Percentiles rank a stretch among this genome's conserved stretches.
Conservation (phyloP, 2,888 invertebrate genomes). For the Pheosia tremula region DNA sequence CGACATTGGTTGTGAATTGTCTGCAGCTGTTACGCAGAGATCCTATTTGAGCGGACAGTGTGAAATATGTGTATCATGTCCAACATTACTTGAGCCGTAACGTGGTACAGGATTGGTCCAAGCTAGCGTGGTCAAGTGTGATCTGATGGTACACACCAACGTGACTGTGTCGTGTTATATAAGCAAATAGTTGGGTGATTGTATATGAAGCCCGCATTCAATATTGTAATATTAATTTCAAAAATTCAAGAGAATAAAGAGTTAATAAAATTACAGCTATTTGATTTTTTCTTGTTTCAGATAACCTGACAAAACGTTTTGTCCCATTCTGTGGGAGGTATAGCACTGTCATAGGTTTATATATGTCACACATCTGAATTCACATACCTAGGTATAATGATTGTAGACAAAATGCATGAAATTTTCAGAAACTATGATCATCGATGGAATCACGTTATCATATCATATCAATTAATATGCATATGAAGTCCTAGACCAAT, state of each 20-base stretch:
- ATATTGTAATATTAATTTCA: conserved; percentile 85
- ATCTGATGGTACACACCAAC: conserved; percentile 58
- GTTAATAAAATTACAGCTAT: conserved; percentile 74
- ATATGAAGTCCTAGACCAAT: no score
- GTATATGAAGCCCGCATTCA: conserved; percentile 83
- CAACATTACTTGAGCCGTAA: conserved; percentile 25
- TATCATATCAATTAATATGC: no score
- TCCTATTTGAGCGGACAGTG: conserved; percentile 18
- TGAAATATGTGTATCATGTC: conserved; percentile 16
- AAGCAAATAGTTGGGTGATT: conserved; percentile 83
- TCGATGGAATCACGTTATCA: no score
- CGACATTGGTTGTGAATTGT: conserved; percentile 38
- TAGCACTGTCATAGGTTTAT: no score
- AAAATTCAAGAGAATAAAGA: conserved; percentile 84
- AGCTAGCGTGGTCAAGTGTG: conserved; percentile 55
- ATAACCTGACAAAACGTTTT: conserved; percentile 4
- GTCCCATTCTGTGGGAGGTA: no score
- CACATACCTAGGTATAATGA: no score
- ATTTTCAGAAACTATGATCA: no score
- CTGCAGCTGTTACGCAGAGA: conserved; percentile 32
- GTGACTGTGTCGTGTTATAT: conserved; percentile 83
- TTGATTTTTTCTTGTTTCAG: conserved; percentile 41
- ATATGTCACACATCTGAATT: no score
- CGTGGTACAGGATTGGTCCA: conserved; percentile 27
- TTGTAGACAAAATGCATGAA: no score